Evolutionary conservation across 35 echinoderm and acorn worm species (phyloP).

Genomic region (Holothuria glaberrima): DNA sequence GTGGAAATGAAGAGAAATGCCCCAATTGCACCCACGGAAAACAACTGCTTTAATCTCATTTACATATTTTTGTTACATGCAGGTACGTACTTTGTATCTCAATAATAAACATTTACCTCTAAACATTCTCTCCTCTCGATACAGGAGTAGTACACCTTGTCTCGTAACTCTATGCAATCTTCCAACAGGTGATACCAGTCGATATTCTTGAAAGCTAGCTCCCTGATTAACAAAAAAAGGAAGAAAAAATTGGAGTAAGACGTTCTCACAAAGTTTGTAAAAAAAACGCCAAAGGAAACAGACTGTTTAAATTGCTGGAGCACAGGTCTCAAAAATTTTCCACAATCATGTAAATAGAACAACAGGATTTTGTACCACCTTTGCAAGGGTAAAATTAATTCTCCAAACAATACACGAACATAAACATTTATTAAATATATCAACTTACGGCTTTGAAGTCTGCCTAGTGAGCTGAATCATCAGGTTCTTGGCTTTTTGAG

Average conservation of each 20-base stretch:
- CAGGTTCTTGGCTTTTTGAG: slow-evolving; percentile 69
- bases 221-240: slow-evolving; percentile 50
- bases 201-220: slow-evolving; percentile 65
- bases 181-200: slow-evolving; percentile 88
- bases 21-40: no score
- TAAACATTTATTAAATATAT: background rate
- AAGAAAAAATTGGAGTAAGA: background rate
- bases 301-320: background rate
- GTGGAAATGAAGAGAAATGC: no score
- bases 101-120: slow-evolving; percentile 62
- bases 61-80: no score
- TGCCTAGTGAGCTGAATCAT: slow-evolving; percentile 84
- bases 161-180: slow-evolving; percentile 78
- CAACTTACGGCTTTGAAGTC: slow-evolving; percentile 84
- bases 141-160: slow-evolving; percentile 88
- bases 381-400: background rate
- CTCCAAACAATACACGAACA: background rate
- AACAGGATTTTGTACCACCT: background rate
- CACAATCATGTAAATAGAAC: background rate
- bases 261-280: background rate
- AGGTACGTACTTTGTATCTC: background rate
- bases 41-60: no score
- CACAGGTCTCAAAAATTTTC: background rate
- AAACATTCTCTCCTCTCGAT: slow-evolving; percentile 49
- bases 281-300: background rate